Evolutionary conservation across 2,888 invertebrate species (phyloP), one percentile per base, ranked within the genome.

Genomic region (Geophilus truncorum): DNA sequence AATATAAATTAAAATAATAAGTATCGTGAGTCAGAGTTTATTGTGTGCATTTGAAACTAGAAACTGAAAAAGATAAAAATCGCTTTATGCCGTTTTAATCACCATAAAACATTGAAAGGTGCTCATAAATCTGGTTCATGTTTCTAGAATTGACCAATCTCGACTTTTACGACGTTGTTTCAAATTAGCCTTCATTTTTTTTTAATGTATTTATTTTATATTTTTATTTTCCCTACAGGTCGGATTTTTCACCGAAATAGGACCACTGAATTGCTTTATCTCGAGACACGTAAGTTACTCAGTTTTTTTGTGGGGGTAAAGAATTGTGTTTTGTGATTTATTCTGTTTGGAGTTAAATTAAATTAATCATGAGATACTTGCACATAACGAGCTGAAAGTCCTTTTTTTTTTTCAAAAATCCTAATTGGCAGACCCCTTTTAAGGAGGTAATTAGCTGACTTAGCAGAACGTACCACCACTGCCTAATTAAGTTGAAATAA

Each of bases 221-320:
- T 78, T 77, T 34, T 34, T 78, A 75, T 81, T 80, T n/a, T n/a
- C n/a, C 88, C 82, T 85, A 15, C 85, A 96, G 93, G 96, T 99
- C 86, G 98, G 98, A 82, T 94, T 99, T 92, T 99, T 99, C 90
- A 97, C 97, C 81, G 98, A 99, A 89, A 97, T 99, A 86, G 99
- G 99, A 18, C 99, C 99, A 12, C 89, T 99, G 9, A 95, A 97
- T 5, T 99, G 98, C 88, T 99, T 99, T 87, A 98, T 99, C 86
- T 98, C 98, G 21, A 94, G 89, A 83, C 90, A 90, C 86, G 88
- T 88, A 84, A 86, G 86, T 82, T 51, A 81, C 76, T 81, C 78
- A 76, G 9, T 79, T 80, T 80, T 70, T 36, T 78, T 78, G 81
- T 23, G 80, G 21, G 81, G 79, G 94, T 88, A 94, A 95, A 30